phyloP scores from a whole-genome alignment of 2,888 invertebrate species.

The Thyatira batis region DNA sequence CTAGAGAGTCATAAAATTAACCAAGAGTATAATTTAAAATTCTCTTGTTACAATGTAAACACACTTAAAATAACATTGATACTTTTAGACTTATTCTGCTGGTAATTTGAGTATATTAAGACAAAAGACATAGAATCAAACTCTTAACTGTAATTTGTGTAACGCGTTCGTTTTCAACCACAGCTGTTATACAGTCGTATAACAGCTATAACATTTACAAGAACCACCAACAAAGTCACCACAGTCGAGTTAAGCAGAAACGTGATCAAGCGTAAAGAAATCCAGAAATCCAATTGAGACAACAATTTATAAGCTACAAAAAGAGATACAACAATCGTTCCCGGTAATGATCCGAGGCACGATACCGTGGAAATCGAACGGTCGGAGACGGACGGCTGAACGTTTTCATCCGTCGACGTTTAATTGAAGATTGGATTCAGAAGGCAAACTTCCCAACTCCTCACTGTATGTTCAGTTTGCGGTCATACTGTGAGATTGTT shows the following conservation, averaged over 20 bases:
- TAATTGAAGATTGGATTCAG: slow-evolving; percentile 56
- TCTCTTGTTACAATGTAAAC: too few species aligned
- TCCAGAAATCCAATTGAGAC: not conserved
- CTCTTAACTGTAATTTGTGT: too few species aligned
- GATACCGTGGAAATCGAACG: slow-evolving; percentile 5
- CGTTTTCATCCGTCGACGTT: slow-evolving; percentile 31
- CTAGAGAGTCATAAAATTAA: too few species aligned
- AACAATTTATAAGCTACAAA: not conserved
- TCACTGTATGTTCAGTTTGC: slow-evolving; percentile 13
- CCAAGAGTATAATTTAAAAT: too few species aligned
- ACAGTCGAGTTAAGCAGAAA: not conserved
- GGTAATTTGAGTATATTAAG: too few species aligned
- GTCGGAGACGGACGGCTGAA: slow-evolving; percentile 12
- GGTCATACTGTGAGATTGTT: slow-evolving; percentile 10
- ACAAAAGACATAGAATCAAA: too few species aligned
- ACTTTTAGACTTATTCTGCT: too few species aligned
- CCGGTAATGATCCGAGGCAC: slow-evolving; percentile 26
- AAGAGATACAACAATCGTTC: slow-evolving; percentile 9
- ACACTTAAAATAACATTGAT: too few species aligned
- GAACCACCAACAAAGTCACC: not conserved
- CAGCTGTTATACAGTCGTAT: too few species aligned
- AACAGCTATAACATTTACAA: not conserved
- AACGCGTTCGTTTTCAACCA: too few species aligned
- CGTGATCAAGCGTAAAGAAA: not conserved
- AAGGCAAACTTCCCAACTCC: slow-evolving; percentile 44